phyloP scores from a whole-genome alignment of 30 jellyfish, hydroid and myxozoan genomes.

The Nemopilema nomurai region DNA sequence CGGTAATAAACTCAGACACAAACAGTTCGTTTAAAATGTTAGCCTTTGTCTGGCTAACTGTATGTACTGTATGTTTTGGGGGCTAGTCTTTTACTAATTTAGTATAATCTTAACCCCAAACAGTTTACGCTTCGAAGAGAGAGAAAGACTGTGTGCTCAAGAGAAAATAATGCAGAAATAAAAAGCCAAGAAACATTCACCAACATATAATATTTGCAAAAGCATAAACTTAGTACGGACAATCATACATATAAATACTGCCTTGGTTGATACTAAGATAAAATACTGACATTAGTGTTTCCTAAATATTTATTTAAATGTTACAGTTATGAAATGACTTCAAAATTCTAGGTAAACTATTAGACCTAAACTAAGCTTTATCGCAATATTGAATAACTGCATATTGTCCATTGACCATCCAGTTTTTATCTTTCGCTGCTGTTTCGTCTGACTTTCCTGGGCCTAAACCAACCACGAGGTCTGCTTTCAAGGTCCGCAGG shows the following conservation, averaged over 20 bases:
- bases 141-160: background rate
- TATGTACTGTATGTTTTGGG: too few species aligned
- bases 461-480: slow-evolving; percentile 79
- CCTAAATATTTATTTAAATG: background rate
- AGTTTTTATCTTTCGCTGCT: slow-evolving; percentile 55
- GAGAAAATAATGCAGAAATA: background rate
- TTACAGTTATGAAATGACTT: too few species aligned
- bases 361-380: slow-evolving; percentile 16
- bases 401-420: slow-evolving; percentile 89
- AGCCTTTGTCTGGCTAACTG: too few species aligned
- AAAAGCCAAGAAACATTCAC: background rate
- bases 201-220: background rate
- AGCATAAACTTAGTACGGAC: background rate
- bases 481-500: slow-evolving; percentile 91
- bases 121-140: background rate
- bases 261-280: background rate
- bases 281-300: too few species aligned
- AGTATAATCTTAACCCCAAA: too few species aligned
- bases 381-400: slow-evolving; percentile 92
- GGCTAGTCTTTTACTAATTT: too few species aligned
- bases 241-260: background rate
- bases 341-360: background rate
- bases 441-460: slow-evolving; percentile 84
- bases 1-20: too few species aligned
- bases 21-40: too few species aligned